phyloP scores from a whole-genome alignment of 1,140 invertebrate species.

The Phenacoccus solenopsis region DNA sequence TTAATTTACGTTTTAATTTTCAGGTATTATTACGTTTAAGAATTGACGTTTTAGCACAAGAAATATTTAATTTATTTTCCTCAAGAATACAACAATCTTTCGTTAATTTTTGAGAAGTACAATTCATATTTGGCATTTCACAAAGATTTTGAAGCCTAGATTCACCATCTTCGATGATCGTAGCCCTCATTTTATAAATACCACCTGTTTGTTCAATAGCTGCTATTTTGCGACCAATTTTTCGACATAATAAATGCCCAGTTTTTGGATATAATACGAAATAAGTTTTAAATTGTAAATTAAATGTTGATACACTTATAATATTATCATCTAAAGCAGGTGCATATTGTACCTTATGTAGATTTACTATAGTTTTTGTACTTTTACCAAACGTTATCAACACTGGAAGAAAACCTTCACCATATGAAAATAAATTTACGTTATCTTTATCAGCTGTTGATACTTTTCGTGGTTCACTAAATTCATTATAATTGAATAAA shows the following conservation, averaged over 20 bases:
- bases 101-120: neutral
- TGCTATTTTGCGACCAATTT: neutral
- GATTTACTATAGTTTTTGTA: neutral
- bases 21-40: neutral
- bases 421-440: neutral
- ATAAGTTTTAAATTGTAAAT: neutral
- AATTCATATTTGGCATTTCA: neutral
- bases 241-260: neutral
- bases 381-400: neutral
- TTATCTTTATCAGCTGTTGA: neutral
- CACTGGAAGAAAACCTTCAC: neutral
- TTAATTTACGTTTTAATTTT: neutral
- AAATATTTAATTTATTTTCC: neutral
- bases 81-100: too few relatives aligned
- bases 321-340: neutral
- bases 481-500: neutral
- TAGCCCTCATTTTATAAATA: neutral
- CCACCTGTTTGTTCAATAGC: neutral
- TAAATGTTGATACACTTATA: neutral
- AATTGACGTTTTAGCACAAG: neutral
- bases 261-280: neutral
- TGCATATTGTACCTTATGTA: neutral
- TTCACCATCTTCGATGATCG: neutral
- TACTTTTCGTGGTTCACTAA: neutral
- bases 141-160: neutral